Evolutionary conservation across 2,797 vertebrate species (phyloP), one percentile per base, ranked within the genome.

Genomic region (Muraenolepis orangiensis): DNA sequence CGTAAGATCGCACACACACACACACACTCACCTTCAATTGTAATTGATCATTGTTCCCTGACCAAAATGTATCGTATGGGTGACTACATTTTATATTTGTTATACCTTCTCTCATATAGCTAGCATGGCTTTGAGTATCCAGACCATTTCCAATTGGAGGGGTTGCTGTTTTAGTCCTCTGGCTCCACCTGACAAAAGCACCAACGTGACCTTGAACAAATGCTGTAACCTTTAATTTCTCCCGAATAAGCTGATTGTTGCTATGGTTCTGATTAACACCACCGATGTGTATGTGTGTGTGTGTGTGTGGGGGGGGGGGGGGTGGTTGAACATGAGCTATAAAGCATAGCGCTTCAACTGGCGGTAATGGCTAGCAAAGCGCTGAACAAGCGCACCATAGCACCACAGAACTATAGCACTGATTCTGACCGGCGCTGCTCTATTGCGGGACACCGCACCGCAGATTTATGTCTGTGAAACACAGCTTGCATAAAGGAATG

Each of bases 401-500:
- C 46, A 57, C 46, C 8, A 14, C 64, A 4, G 26, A 14, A 28
- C 64, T 4, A 20, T 12, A 1, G 6, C 61, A 66, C 23, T 14
- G 10, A 30, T 66, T 30, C 64, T 66, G 64, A 30, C 26, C 28
- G 12, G 26, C 12, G 12, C 13, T 29, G 6, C 51, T 57, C 51
- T n/a, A n/a, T 6, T 57, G n/a, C 51, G 51, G 64, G 29, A 29
- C 64, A 18, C 64, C 29, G 64, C 64, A 66, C 29, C 23, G 11
- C 26, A 66, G 26, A 66, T 66, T 66, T 29, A 30, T 14, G 64
- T 14, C 26, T 16, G 64, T 30, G 1, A 77, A 30, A 64, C 67
- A 72, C 61, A 64, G 32, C 13, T 5, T n/a, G 76, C 26, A 66
- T 20, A 26, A 42, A 74, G 72, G 32, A 79, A 72, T 76, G 66